Percentiles rank a stretch among this genome's conserved stretches.
Evolutionary conservation across 1,140 invertebrate genomes (phyloP).

Genomic region (Cardiocondyla obscurior): DNA sequence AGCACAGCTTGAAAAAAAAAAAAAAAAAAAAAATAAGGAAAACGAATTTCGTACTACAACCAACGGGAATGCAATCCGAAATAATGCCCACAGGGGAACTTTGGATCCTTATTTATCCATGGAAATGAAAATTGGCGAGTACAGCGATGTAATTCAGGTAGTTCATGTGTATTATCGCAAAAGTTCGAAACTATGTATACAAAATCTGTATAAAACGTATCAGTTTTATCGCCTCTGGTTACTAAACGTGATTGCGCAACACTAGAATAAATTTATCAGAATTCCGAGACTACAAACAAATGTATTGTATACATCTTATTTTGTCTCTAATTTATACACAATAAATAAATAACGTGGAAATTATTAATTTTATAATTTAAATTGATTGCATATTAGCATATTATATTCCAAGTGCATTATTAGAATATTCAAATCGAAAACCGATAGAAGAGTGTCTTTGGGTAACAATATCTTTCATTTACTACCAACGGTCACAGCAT

Average conservation of each 20-base stretch:
- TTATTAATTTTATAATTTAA: not conserved
- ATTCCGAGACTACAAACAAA: not conserved
- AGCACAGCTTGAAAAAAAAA: constrained; percentile 23
- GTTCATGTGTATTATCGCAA: not conserved
- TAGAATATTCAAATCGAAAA: constrained; percentile 2
- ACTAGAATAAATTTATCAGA: not conserved
- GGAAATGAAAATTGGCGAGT: constrained; percentile 35
- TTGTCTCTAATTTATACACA: not conserved
- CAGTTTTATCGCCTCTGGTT: not conserved
- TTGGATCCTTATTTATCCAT: constrained; percentile 54
- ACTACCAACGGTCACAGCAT: not conserved
- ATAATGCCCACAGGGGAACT: constrained; percentile 31
- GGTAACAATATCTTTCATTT: constrained; percentile 19
- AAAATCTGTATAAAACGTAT: not conserved
- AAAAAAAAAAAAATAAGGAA: constrained; percentile 49
- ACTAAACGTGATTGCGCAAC: not conserved
- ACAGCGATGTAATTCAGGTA: constrained; percentile 19
- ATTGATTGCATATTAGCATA: not conserved
- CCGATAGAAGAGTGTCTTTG: not conserved
- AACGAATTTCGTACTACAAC: constrained; percentile 51
- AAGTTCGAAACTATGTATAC: not conserved
- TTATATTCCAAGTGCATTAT: not conserved
- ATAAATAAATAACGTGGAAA: not conserved
- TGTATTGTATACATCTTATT: not conserved
- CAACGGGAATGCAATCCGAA: constrained; percentile 56